Evolutionary conservation across 30 jellyfish, hydroid and myxozoan genomes (phyloP).

Genomic region (Hydractinia symbiolongicarpus): DNA sequence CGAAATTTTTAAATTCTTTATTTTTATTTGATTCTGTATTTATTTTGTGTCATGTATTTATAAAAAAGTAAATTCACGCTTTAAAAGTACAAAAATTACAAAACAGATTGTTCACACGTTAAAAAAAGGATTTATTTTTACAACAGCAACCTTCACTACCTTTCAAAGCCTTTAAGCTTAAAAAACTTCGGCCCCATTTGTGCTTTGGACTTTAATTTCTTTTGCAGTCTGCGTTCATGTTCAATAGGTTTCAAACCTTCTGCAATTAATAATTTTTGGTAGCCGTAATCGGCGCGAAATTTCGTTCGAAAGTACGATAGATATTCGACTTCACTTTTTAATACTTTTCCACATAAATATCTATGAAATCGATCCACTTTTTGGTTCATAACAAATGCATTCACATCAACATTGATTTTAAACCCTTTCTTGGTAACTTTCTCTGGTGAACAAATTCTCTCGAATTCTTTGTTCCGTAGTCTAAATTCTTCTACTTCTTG

Average conservation of each 20-base stretch:
- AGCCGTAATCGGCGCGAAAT: conserved; percentile 59
- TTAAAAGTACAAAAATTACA: no score
- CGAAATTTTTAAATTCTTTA: background rate
- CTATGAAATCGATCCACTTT: conserved; percentile 73
- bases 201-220: conserved; percentile 8
- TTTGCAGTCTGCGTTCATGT: conserved; percentile 34
- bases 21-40: background rate
- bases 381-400: conserved; percentile 50
- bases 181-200: conserved; percentile 8
- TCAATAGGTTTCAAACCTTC: conserved; percentile 52
- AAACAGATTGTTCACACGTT: no score
- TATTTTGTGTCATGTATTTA: background rate
- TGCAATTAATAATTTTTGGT: conserved; percentile 55
- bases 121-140: background rate
- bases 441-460: conserved; percentile 58
- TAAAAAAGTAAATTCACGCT: no score
- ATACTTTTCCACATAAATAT: conserved; percentile 61
- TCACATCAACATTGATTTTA: conserved; percentile 51
- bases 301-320: conserved; percentile 68
- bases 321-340: conserved; percentile 70
- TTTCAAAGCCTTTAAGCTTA: background rate
- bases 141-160: background rate
- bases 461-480: conserved; percentile 45
- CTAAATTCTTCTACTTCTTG: conserved; percentile 62
- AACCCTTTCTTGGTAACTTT: conserved; percentile 66